These are phyloP conservation scores for Tanytarsus gracilentus DNA, from an alignment of 2,888 invertebrate species.

Conservation along the genomic window DNA sequence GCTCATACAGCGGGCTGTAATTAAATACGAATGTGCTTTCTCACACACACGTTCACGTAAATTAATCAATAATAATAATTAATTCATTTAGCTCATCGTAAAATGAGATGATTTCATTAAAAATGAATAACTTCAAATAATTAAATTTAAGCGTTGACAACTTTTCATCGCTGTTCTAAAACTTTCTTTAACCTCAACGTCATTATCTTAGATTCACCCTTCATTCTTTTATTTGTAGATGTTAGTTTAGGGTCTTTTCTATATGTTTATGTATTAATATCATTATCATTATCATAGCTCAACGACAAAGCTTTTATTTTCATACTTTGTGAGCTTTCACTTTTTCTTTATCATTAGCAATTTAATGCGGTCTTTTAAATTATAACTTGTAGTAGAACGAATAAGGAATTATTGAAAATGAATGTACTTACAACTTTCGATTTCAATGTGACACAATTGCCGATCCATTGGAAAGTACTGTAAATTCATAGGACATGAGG, in stretches of 20 bases:
- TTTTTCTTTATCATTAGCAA: not conserved
- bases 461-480: constrained; percentile 96
- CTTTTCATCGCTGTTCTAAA: too few relatives aligned
- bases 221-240: too few relatives aligned
- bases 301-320: not conserved
- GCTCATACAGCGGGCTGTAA: too few relatives aligned
- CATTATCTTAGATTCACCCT: constrained; percentile 8
- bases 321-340: not conserved
- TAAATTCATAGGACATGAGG: constrained; percentile 92
- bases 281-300: not conserved
- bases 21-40: too few relatives aligned
- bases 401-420: not conserved
- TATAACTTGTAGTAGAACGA: not conserved
- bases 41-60: too few relatives aligned
- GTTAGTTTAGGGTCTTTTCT: not conserved
- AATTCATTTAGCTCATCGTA: too few relatives aligned
- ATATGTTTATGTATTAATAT: too few relatives aligned
- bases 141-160: not conserved
- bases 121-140: too few relatives aligned
- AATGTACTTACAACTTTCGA: constrained; percentile 91
- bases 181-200: too few relatives aligned
- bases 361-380: constrained; percentile 5
- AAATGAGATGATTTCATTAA: too few relatives aligned
- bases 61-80: too few relatives aligned
- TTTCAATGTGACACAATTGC: constrained; percentile 88